Evolutionary conservation across 1,140 invertebrate genomes (phyloP), one percentile per base, ranked within the genome.

Genomic region (Euglossa dilemma): DNA sequence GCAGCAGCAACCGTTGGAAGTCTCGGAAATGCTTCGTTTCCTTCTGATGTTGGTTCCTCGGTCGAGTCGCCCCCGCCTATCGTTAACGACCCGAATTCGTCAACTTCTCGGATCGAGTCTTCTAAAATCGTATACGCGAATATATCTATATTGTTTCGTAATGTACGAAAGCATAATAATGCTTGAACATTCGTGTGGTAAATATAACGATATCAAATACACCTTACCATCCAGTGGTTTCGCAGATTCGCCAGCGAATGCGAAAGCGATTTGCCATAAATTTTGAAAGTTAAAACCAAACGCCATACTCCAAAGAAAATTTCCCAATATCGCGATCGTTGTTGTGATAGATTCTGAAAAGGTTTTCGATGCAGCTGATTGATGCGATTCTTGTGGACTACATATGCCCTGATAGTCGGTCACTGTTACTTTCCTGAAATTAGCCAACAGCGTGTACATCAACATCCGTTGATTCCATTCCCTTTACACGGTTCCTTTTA

Each of bases 321-420:
- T 91, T 25, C 93, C 89, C 1, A 92, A 56, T n/a, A 89, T 85
- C 0, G 84, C 86, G 18, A 92, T 82, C 28, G 72, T 80, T 9
- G 90, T 92, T 1, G 91, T 56, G 43, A 94, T 85, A 23, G 93
- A 93, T 18, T 90, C 92, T 20, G 93, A 91, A n/a, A 95, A 73
- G 72, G 92, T 94, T 90, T 87, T 94, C 50, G 93, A 92, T 71
- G 94, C 96, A 20, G 96, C 96, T 67, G 96, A 97, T 85, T 96
- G 96, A 12, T 96, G 95, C 86, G 96, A 96, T 88, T 96, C 96
- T 23, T 96, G 96, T 86, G 98, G 97, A 0, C 96, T 96, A 90
- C 98, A 98, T 12, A 97, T 95, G 0, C 97, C 98, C 93, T 99
- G 98, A 93, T 98, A 98, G 91, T 99, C 98, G 86, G 97, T 97